Conservation (phyloP, 2,888 invertebrate genomes). For the Dorcus parallelipipedus region DNA sequence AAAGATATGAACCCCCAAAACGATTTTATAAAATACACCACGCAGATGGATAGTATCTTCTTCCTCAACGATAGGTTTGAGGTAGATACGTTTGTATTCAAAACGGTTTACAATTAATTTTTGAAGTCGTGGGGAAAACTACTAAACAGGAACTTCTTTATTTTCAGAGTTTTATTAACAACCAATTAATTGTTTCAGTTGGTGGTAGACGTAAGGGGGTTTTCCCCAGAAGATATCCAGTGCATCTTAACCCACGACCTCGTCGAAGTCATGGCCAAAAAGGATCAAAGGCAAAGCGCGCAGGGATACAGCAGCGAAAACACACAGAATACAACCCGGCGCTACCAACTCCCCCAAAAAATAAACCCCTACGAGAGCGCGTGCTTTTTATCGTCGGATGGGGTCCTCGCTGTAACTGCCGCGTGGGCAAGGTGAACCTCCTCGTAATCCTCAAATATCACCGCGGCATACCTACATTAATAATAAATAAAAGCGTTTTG, state of each 20-base stretch:
- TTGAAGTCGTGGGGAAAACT: no score
- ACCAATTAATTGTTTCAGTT: neutral
- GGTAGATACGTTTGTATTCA: neutral
- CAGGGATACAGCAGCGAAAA: neutral
- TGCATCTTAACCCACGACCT: neutral
- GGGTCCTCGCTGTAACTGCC: constrained; percentile 1
- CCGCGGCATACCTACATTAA: no score
- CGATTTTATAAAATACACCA: neutral
- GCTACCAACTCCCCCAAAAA: constrained; percentile 3
- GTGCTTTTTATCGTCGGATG: constrained; percentile 5
- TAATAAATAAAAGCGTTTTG: no score
- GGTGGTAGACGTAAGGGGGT: constrained; percentile 4
- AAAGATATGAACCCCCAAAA: neutral
- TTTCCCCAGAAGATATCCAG: constrained; percentile 2
- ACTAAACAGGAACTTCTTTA: no score
- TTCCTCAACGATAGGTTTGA: constrained; percentile 8
- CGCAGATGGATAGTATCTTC: constrained; percentile 5
- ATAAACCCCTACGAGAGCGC: constrained; percentile 3
- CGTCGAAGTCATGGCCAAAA: constrained; percentile 1
- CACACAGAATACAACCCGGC: neutral
- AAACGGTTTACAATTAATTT: no score
- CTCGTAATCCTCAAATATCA: no score
- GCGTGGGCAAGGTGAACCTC: neutral
- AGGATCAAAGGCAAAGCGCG: neutral
- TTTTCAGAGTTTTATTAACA: no score